Base-by-base conservation (phyloP, 2,888 invertebrate genomes). In the Aleiodes leptofemur region DNA sequence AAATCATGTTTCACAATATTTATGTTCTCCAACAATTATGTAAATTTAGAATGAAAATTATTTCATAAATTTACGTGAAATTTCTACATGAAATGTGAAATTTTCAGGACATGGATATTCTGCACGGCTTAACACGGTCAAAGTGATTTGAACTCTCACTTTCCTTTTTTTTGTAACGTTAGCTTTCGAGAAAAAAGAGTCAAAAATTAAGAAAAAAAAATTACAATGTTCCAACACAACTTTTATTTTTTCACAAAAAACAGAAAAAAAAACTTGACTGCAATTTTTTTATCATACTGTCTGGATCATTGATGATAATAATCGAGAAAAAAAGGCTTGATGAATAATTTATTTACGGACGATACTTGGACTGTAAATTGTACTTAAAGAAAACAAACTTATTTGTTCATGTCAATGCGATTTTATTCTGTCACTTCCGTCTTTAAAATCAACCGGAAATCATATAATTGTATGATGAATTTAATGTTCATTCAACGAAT, bases 101-200 rank as follows among this genome's bases (percentile, higher is more conserved):
- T 77, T 77, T 53, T 38, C 29, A 64, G 57, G 70, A 38, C 38
- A 38, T 38, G 38, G 34, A 72, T 69, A 77, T 73, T 76, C 71
- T 9, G 73, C 55, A 14, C 69, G 73, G 76, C 71, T 78, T 77
- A 31, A 72, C 76, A 76, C 61, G 69, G 53, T 69, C 70, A 72
- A 71, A 76, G 72, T 66, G 51, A 76, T 74, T 57, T 76, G 76
- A 66, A 73, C 77, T 76, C 74, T 76, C 76, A 80, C 80, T 81
- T 81, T 81, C 81, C 4, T 34, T 34, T 78, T 9, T 4, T 51
- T 13, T 43, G n/a, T 34, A 23, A 31, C 61, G 3, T 69, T 23
- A 7, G 1, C 4, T 14, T 53, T 51, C 16, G 34, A 48, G 23
- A 34, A 13, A 13, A 34, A 61, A 14, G 69, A 43, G 34, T 56